Evolutionary conservation across 2,797 vertebrate species (phyloP), one percentile per base, ranked within the genome.

Genomic region (Ptychobarbus kaznakovi): DNA sequence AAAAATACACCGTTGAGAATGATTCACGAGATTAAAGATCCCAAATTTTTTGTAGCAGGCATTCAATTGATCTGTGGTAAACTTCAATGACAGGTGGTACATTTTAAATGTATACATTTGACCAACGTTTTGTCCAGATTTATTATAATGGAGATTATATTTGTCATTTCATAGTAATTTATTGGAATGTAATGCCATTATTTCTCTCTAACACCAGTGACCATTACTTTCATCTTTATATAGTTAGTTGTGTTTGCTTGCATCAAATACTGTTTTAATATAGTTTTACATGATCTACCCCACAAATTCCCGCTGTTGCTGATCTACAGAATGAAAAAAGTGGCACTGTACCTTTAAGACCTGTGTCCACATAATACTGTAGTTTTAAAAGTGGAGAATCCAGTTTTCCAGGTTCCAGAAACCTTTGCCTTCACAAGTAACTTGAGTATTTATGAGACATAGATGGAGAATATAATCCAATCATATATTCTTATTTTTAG

Each of bases 31-130:
- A 44, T 51, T 69, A 51, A 80, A 42, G 25, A 49, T 84, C 28
- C 25, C 20, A 68, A 77, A 73, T 70, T 72, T 76, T 68, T 83
- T 73, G 85, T 81, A 68, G 51, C 69, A 73, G 76, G 32, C 81
- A 10, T 83, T 73, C 15, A 61, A 44, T 16, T 79, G 58, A 84
- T 78, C 51, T 72, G 22, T 74, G 63, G 22, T 40, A 82, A 46
- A 65, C 63, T 73, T 78, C 56, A 76, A 53, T 13, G 10, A 38
- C 18, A 22, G 49, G 18, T 35, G 18, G 28, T 51, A 35, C 9
- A 35, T 75, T 74, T 32, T 51, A 51, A 20, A 44, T 42, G 2
- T 8, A 73, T 16, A 73, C 18, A 46, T 49, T 49, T 46, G 13
- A 28, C 38, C 5, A 1, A 70, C 2, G 11, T 70, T 70, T 42